A percentile compares a stretch with the other conserved stretches of the same genome.
Evolutionary conservation across 2,888 invertebrate species (phyloP).

Genomic region (Cataglyphis cursor): DNA sequence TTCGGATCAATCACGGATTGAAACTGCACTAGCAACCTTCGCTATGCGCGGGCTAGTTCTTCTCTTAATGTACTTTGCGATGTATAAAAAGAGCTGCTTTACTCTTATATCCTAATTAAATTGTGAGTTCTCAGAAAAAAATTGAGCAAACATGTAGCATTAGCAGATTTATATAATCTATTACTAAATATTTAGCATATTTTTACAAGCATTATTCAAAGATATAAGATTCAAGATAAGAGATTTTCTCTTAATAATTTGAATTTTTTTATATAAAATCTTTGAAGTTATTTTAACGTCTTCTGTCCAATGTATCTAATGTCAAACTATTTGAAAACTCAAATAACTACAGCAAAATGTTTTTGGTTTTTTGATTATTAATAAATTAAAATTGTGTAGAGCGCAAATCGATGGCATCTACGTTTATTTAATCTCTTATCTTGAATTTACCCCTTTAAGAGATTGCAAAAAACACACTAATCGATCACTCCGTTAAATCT

Average conservation of each 20-base stretch:
- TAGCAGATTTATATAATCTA: background rate
- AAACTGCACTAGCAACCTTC: conserved; percentile 19
- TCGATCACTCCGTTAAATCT: conserved; percentile 58
- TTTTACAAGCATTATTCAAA: background rate
- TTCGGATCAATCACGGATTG: conserved; percentile 14
- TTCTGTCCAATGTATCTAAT: background rate
- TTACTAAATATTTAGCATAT: background rate
- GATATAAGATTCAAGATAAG: background rate
- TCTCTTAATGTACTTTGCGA: conserved; percentile 22
- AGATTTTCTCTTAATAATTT: background rate
- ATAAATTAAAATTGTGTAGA: background rate
- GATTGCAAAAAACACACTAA: conserved; percentile 26
- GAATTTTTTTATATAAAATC: background rate
- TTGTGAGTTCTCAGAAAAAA: background rate
- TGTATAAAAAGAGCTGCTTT: background rate
- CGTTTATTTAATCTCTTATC: conserved; percentile 57
- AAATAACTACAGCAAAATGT: background rate
- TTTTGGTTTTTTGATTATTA: background rate
- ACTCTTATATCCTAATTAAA: conserved; percentile 35
- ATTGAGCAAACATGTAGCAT: background rate
- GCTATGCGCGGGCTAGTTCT: conserved; percentile 12
- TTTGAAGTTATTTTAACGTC: background rate
- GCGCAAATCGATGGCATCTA: background rate
- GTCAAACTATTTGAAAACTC: conserved; percentile 12
- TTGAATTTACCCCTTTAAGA: conserved; percentile 32